Percentiles rank a stretch among this genome's conserved stretches.
Conservation (phyloP, 1,140 invertebrate genomes). For the Harlomillsia oculata region DNA sequence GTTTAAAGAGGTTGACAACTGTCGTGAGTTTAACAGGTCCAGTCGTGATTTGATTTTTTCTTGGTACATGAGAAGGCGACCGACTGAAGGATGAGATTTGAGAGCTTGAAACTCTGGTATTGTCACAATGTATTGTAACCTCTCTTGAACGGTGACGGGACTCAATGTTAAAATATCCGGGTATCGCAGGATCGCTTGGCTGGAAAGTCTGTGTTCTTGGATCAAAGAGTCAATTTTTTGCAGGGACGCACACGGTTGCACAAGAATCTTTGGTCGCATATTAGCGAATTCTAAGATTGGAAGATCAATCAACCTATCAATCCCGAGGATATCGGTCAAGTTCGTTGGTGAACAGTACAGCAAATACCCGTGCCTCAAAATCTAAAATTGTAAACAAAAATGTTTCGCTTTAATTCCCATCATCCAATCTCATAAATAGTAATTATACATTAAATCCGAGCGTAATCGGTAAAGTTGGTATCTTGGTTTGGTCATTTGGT, state of each 20-base stretch:
- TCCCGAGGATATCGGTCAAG: slow-evolving; percentile 46
- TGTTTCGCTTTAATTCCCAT: too few relatives aligned
- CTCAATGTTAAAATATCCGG: slow-evolving; percentile 47
- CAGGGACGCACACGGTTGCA: slow-evolving; percentile 44
- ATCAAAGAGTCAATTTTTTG: slow-evolving; percentile 43
- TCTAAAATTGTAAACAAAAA: slow-evolving; percentile 22
- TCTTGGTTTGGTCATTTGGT: too few relatives aligned
- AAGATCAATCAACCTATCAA: slow-evolving; percentile 42
- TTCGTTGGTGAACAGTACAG: slow-evolving; percentile 47
- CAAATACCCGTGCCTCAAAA: slow-evolving; percentile 47
- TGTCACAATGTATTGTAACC: slow-evolving; percentile 44
- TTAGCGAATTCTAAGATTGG: neutral
- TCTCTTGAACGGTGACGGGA: slow-evolving; percentile 44
- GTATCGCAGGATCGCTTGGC: slow-evolving; percentile 44
- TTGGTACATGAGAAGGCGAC: slow-evolving; percentile 48
- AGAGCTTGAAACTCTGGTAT: slow-evolving; percentile 47
- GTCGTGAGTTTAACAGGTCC: slow-evolving; percentile 42
- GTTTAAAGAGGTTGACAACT: slow-evolving; percentile 47
- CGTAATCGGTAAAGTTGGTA: too few relatives aligned
- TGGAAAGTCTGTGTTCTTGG: slow-evolving; percentile 44
- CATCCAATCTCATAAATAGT: too few relatives aligned
- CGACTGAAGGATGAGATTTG: slow-evolving; percentile 45
- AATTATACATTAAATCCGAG: too few relatives aligned
- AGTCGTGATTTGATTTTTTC: slow-evolving; percentile 47
- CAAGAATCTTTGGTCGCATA: slow-evolving; percentile 43